Percentiles rank a stretch among this genome's conserved stretches.
phyloP scores from a whole-genome alignment of 1,140 invertebrate species.

The Sarcophaga bullata region DNA sequence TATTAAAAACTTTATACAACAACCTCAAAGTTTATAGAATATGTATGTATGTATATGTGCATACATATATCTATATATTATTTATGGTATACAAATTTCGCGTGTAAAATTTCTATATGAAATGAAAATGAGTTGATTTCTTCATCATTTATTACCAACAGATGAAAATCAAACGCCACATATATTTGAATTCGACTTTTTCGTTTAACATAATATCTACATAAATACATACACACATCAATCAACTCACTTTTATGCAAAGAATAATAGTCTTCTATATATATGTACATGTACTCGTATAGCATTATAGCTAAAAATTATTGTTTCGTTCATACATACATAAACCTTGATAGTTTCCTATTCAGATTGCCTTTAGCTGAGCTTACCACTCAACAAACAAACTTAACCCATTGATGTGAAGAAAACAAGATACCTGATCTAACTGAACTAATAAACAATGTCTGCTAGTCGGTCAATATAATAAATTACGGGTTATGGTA shows the following conservation, averaged over 20 bases:
- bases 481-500: too few species aligned
- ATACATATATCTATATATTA: too few species aligned
- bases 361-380: constrained; percentile 5
- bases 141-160: constrained; percentile 17
- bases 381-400: constrained; percentile 1
- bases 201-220: background rate
- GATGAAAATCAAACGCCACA: constrained; percentile 26
- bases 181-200: background rate
- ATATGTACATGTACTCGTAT: too few species aligned
- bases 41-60: background rate
- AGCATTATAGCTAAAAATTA: too few species aligned
- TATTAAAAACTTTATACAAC: constrained; percentile 30
- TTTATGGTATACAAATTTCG: background rate
- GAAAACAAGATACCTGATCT: too few species aligned
- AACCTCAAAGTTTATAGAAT: background rate
- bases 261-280: too few species aligned
- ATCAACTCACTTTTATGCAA: too few species aligned
- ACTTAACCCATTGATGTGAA: background rate
- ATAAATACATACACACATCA: too few species aligned
- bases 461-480: too few species aligned
- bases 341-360: constrained; percentile 35
- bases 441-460: too few species aligned
- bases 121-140: background rate
- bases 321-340: background rate
- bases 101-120: constrained; percentile 14